A percentile compares a stretch with the other conserved stretches of the same genome.
Evolutionary conservation across 2,888 invertebrate genomes (phyloP).

Genomic region (Pasiphila rectangulata): DNA sequence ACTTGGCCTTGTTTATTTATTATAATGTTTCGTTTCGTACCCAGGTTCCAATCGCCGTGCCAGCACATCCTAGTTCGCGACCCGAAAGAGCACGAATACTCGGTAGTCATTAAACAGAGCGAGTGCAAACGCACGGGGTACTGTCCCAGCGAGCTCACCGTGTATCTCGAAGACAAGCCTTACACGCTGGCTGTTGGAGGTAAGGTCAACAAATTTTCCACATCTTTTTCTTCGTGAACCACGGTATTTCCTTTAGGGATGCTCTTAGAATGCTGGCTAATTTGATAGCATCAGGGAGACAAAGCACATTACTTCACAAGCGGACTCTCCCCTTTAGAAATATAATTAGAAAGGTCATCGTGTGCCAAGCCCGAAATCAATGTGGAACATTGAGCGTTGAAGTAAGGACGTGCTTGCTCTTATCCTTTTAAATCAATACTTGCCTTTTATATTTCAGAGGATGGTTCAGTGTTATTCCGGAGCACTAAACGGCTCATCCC

Average conservation of each 20-base stretch:
- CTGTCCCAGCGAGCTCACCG: conserved; percentile 73
- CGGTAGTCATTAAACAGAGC: conserved; percentile 82
- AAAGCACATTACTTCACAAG: too few species aligned
- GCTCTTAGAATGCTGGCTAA: too few species aligned
- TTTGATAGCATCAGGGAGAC: too few species aligned
- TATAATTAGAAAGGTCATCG: too few species aligned
- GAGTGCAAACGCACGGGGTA: conserved; percentile 45
- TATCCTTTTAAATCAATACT: too few species aligned
- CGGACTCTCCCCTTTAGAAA: too few species aligned
- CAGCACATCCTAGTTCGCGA: conserved; percentile 88
- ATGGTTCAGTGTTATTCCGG: conserved; percentile 77
- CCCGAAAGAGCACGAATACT: conserved; percentile 85
- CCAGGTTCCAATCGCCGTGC: conserved; percentile 85
- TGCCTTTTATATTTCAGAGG: conserved; percentile 59
- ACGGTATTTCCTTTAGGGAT: not conserved
- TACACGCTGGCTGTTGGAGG: conserved; percentile 77
- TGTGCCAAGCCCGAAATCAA: too few species aligned
- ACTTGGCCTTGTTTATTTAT: too few species aligned
- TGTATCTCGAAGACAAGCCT: conserved; percentile 86
- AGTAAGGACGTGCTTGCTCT: too few species aligned
- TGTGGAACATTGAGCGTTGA: too few species aligned
- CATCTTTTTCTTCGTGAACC: not conserved
- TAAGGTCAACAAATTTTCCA: conserved; percentile 30
- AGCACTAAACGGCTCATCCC: conserved; percentile 80
- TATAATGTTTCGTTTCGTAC: too few species aligned